Evolutionary conservation across 1,140 invertebrate genomes (phyloP).

Genomic region (Ips typographus): DNA sequence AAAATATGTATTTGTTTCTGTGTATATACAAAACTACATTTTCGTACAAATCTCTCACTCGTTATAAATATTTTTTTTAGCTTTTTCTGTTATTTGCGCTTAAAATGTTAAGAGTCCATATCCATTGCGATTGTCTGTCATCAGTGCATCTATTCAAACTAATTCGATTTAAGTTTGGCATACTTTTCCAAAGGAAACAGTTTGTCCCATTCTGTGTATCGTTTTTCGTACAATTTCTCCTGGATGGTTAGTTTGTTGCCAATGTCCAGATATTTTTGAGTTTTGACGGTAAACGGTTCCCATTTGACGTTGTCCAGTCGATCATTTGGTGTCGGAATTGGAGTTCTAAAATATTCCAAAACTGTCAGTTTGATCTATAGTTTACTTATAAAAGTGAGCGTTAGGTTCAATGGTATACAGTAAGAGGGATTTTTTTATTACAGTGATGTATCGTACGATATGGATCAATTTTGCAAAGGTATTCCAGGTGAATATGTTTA

Average conservation of each 20-base stretch:
- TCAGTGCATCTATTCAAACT: not conserved
- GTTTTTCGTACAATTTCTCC: constrained; percentile 55
- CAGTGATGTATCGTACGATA: not conserved
- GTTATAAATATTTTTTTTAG: not conserved
- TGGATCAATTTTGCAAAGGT: not conserved
- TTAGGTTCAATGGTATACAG: too few species aligned
- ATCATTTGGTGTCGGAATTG: constrained; percentile 46
- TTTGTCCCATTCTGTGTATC: constrained; percentile 60
- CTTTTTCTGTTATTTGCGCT: not conserved
- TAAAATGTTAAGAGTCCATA: not conserved
- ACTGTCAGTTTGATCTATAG: not conserved
- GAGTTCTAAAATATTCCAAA: constrained; percentile 44
- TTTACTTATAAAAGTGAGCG: not conserved
- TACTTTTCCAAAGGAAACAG: constrained; percentile 54
- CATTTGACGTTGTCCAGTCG: constrained; percentile 54
- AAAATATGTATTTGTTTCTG: too few species aligned
- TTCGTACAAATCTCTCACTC: too few species aligned
- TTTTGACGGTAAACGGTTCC: constrained; percentile 55
- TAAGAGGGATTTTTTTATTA: not conserved
- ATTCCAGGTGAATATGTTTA: not conserved
- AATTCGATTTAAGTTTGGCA: constrained; percentile 19
- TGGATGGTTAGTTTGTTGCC: constrained; percentile 48
- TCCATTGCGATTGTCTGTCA: not conserved
- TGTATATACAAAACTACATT: too few species aligned
- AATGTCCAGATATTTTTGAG: constrained; percentile 60